Base-by-base conservation (phyloP, 1,140 invertebrate species). In the Ceratosolen solmsi region DNA sequence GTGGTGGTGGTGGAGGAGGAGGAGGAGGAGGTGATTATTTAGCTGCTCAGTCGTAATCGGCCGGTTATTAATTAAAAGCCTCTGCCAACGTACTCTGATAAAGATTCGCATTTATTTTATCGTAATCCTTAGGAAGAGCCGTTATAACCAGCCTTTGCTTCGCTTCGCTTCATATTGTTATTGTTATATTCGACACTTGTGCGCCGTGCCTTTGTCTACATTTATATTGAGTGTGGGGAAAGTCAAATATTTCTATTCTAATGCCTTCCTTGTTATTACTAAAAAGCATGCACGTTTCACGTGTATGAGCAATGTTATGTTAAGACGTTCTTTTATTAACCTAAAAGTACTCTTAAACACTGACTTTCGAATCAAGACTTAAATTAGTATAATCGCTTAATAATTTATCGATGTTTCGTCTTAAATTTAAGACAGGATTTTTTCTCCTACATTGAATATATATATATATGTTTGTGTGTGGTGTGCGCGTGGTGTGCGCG, bases 271-370 rank as follows among this genome's bases (percentile, higher is more conserved):
- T 60, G 1, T n/a, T 27, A 51, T 25, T 70, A 33, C 30, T 58
- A 49, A 51, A 63, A 60, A 79, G 41, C 73, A 80, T 80, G 33
- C 36, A 63, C 79, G 41, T 51, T 60, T 65, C 46, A 58, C 63
- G 49, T 75, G 46, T 27, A 80, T 22, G 58, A 36, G 65, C n/a
- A 68, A n/a, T n/a, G 58, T 71, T 65, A 41, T 41, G 17, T n/a
- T 58, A 33, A 63, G 20, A 25, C 46, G n/a, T 25, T 38, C 20
- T 65, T 68, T 71, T 33, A 54, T 65, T 78, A 79, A 79, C 65
- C 77, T 79, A 71, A 70, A 79, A 79, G 22, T 54, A 27, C 38
- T 79, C 41, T 56, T 30, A 46, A 63, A 9, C 0, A 63, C 38
- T 0, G 9, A 58, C 41, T 46, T 46, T 46, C 41, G 13, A 46